Percentiles rank a stretch among this genome's conserved stretches.
These are phyloP conservation scores for Drosophila ogumai DNA, from an alignment of 1,140 invertebrate species.

Conservation along the genomic window DNA sequence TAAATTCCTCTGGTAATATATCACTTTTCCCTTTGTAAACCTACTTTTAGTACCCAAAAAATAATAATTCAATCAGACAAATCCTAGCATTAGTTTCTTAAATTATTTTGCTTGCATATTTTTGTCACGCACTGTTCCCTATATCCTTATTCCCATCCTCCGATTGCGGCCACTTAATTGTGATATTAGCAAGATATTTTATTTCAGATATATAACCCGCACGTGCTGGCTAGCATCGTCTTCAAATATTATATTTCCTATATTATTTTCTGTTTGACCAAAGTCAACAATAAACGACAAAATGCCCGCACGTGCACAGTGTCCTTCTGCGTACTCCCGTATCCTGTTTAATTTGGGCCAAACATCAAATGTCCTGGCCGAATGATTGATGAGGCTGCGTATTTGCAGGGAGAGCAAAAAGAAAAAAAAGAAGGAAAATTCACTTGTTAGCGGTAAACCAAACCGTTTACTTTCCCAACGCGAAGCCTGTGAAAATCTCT, in stretches of 20 bases:
- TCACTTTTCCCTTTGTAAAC: not conserved
- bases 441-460: constrained; percentile 68
- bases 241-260: constrained; percentile 47
- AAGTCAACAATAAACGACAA: constrained; percentile 52
- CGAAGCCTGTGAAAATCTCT: constrained; percentile 42
- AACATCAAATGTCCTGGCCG: constrained; percentile 40
- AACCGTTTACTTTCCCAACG: constrained; percentile 33
- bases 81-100: not conserved
- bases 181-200: constrained; percentile 25
- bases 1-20: not conserved
- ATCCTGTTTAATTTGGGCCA: constrained; percentile 44
- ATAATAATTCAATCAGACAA: not conserved
- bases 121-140: constrained; percentile 13
- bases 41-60: not conserved
- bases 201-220: constrained; percentile 22
- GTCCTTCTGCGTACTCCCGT: not conserved
- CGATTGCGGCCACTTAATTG: constrained; percentile 28
- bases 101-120: constrained; percentile 11
- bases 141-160: not conserved
- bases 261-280: constrained; percentile 45
- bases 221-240: constrained; percentile 40
- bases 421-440: constrained; percentile 38
- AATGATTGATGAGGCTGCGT: constrained; percentile 64
- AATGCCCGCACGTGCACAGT: constrained; percentile 38
- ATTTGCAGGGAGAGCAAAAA: not conserved